Conservation (phyloP, 1,140 invertebrate species). For the Carcinoscorpius rotundicauda region DNA sequence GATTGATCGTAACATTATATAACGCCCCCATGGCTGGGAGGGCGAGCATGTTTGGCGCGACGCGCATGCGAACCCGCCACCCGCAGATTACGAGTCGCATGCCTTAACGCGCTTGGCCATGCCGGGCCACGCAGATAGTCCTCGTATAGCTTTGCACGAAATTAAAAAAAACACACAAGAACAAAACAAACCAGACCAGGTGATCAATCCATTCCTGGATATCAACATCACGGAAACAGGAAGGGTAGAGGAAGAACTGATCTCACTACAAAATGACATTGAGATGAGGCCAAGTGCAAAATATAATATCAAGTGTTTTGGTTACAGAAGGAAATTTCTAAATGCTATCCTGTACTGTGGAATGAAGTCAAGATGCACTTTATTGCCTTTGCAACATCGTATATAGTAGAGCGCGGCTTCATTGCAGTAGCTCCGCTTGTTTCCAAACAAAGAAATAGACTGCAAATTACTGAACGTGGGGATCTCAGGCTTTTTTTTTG, state of each 20-base stretch:
- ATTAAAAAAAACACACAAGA: no score
- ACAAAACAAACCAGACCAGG: constrained; percentile 2
- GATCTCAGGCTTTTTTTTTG: background rate
- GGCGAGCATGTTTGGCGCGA: no score
- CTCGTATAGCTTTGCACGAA: no score
- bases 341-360: background rate
- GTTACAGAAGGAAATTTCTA: constrained; percentile 15
- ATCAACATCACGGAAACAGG: constrained; percentile 1
- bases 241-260: constrained; percentile 5
- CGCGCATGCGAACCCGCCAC: no score
- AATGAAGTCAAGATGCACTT: constrained; percentile 6
- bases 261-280: constrained; percentile 11
- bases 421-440: background rate
- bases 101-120: no score
- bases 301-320: constrained; percentile 20
- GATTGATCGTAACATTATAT: no score
- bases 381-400: background rate
- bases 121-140: no score
- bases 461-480: background rate
- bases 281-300: constrained; percentile 15
- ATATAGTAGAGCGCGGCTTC: constrained; percentile 2
- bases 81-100: no score
- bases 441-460: background rate
- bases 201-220: constrained; percentile 15
- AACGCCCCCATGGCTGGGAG: no score